phyloP scores from a whole-genome alignment of 1,140 invertebrate genomes.

The Dysdera silvatica region DNA sequence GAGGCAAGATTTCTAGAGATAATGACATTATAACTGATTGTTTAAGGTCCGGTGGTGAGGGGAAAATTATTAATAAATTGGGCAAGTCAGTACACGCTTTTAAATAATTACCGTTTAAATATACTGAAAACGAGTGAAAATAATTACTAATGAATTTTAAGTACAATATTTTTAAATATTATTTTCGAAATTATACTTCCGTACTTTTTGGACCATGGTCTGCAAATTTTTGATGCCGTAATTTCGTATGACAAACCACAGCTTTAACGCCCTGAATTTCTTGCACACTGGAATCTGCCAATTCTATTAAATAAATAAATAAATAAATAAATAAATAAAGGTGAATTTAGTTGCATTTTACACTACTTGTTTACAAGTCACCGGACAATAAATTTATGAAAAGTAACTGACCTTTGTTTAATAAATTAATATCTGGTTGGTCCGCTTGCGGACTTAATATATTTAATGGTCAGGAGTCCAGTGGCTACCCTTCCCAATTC shows the following conservation, averaged over 20 bases:
- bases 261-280: constrained; percentile 51
- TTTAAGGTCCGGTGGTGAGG: too few species aligned
- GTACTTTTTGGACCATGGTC: constrained; percentile 50
- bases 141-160: neutral
- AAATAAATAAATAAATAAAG: too few species aligned
- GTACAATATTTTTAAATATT: neutral
- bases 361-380: too few species aligned
- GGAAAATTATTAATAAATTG: neutral
- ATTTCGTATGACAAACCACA: constrained; percentile 55
- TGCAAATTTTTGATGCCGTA: constrained; percentile 54
- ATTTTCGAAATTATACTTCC: constrained; percentile 35
- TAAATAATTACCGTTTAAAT: neutral
- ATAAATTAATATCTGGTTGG: neutral
- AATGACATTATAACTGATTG: too few species aligned
- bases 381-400: neutral
- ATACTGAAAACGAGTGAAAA: neutral
- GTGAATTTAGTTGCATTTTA: too few species aligned
- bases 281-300: constrained; percentile 94
- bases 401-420: constrained; percentile 11
- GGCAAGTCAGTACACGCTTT: neutral
- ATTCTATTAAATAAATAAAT: constrained; percentile 59
- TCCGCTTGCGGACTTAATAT: too few species aligned
- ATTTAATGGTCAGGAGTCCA: too few species aligned
- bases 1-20: too few species aligned
- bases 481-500: too few species aligned